Evolutionary conservation across 2,888 invertebrate species (phyloP), one percentile per base, ranked within the genome.

Genomic region (Chromoteleia sp.): DNA sequence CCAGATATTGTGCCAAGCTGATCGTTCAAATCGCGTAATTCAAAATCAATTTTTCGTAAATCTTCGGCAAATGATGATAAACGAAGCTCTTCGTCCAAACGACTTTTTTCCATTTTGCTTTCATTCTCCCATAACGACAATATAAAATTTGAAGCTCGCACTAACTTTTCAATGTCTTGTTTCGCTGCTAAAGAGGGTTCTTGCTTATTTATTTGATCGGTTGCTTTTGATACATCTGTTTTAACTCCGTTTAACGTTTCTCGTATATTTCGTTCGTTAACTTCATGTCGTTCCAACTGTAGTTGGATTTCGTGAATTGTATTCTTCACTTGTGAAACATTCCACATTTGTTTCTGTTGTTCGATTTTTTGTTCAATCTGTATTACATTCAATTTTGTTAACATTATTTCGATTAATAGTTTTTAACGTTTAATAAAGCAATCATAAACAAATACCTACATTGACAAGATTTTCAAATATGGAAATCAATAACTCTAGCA

Each of bases 81-180:
- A 4, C 75, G 75, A 15, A 78, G 63, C 10, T 84, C 80, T 25
- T 63, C 94, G 87, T 95, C 94, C 50, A 95, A 89, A 68, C 93
- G 92, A 77, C 93, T 92, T 89, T 94, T 94, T 70, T 93, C 92
- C 25, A 92, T 92, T 0, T 84, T 85, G 93, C 94, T 95, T 52
- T 94, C 93, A 21, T 92, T 92, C 88, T 96, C 95, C 93, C 96
- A 96, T 82, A 93, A 92, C 71, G 93, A 92, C 83, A 93, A 93
- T 81, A 94, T 92, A 58, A 93, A 92, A 84, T 95, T 94, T 80
- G 96, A 92, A 52, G 94, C 92, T 84, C 93, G 93, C 84, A 94
- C 93, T 61, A 97, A 92, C 87, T 95, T 94, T 84, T 95, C 94
- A 58, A 95, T 94, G 88, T 97, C 96, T 85, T 94, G 93, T 85